phyloP scores from a whole-genome alignment of 2,113 vertebrate species.

The Tyto alba region DNA sequence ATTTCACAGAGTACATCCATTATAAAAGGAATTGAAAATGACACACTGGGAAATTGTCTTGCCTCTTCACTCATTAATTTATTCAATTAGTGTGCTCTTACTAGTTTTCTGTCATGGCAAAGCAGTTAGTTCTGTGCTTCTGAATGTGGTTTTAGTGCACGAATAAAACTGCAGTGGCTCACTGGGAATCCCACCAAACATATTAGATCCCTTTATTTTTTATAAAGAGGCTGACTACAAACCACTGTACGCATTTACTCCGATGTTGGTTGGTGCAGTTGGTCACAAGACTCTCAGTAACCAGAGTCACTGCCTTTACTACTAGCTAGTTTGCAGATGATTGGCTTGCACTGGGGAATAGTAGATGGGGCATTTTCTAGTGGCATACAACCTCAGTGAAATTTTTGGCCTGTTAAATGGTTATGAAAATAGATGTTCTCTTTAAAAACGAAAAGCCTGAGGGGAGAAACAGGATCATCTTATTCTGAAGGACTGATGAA shows the following conservation, averaged over 20 bases:
- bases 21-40: background rate
- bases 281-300: background rate
- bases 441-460: background rate
- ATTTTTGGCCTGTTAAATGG: background rate
- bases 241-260: background rate
- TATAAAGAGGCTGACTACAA: background rate
- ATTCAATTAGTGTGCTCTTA: background rate
- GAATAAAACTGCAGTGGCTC: background rate
- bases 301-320: background rate
- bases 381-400: background rate
- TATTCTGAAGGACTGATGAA: background rate
- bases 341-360: background rate
- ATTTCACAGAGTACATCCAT: background rate
- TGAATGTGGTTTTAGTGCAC: background rate
- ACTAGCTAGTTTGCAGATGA: background rate
- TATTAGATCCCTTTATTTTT: background rate
- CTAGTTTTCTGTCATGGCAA: background rate
- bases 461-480: background rate
- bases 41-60: background rate
- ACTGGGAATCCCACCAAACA: background rate
- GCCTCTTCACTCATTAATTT: background rate
- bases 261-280: background rate
- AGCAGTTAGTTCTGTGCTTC: background rate
- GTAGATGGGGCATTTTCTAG: background rate
- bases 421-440: background rate